Percentiles rank a stretch among this genome's conserved stretches.
These are phyloP conservation scores for Notodonta ziczac DNA, from an alignment of 2,888 invertebrate species.

Conservation along the genomic window DNA sequence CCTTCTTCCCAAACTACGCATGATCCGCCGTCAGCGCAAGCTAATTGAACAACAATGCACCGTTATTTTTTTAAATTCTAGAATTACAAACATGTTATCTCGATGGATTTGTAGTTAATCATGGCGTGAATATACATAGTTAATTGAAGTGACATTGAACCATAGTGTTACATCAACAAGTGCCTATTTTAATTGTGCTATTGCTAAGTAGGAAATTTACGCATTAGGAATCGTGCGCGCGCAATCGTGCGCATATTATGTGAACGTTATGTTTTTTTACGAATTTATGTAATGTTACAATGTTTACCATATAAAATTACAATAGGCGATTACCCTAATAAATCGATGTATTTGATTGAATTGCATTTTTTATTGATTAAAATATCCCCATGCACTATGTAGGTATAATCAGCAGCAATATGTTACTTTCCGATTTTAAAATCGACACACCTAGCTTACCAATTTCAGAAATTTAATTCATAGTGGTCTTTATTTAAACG, in stretches of 20 bases:
- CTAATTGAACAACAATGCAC: slow-evolving; percentile 32
- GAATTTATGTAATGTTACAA: not conserved
- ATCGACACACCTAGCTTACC: no score
- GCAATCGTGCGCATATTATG: not conserved
- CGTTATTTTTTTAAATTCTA: slow-evolving; percentile 11
- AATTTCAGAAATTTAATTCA: no score
- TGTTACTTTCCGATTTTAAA: no score
- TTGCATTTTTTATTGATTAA: not conserved
- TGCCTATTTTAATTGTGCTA: not conserved
- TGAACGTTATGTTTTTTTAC: not conserved
- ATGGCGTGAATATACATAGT: slow-evolving; percentile 1
- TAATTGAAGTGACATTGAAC: slow-evolving; percentile 2
- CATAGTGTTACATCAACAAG: not conserved
- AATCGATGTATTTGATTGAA: not conserved
- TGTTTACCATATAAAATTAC: not conserved
- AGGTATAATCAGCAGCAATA: no score
- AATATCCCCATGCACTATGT: no score
- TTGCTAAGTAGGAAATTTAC: no score
- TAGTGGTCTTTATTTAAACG: no score
- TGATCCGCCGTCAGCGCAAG: slow-evolving; percentile 24
- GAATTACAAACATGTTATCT: slow-evolving; percentile 6
- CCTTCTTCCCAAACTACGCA: slow-evolving; percentile 62
- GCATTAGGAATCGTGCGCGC: no score
- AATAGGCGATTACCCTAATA: not conserved
- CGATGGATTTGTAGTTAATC: not conserved